Evolutionary conservation across 2,113 vertebrate species (phyloP).

Genomic region (Bungarus multicinctus): DNA sequence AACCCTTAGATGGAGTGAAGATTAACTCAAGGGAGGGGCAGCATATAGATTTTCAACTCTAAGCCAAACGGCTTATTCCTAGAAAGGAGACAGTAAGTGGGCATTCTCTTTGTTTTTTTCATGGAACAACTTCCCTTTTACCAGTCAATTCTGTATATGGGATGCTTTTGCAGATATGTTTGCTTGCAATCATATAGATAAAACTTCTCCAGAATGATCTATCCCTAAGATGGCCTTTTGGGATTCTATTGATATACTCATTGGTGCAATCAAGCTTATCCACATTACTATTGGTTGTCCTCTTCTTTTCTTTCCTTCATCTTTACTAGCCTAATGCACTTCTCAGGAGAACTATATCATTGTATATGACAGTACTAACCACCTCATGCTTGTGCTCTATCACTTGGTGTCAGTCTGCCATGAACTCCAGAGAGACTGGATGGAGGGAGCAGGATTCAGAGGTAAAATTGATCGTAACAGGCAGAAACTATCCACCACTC

Average conservation of each 20-base stretch:
- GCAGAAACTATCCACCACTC: background rate
- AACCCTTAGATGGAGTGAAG: background rate
- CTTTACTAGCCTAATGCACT: background rate
- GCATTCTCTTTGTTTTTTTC: background rate
- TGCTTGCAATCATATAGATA: background rate
- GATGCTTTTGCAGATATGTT: background rate
- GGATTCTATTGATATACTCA: background rate
- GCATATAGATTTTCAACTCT: background rate
- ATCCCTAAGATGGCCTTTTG: background rate
- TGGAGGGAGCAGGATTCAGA: too few species aligned
- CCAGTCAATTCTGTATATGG: background rate
- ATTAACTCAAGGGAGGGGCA: background rate
- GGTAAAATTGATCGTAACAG: background rate
- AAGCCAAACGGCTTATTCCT: background rate
- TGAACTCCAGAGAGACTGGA: too few species aligned
- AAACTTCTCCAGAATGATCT: background rate
- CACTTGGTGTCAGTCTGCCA: too few species aligned
- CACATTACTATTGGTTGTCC: background rate
- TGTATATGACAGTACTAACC: background rate
- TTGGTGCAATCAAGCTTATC: background rate
- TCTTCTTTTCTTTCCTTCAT: background rate
- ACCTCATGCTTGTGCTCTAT: too few species aligned
- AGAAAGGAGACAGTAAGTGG: background rate
- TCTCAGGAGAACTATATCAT: background rate
- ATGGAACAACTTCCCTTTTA: background rate